Evolutionary conservation across 2,797 vertebrate species (phyloP), one percentile per base, ranked within the genome.

Genomic region (Acanthiza pusilla): DNA sequence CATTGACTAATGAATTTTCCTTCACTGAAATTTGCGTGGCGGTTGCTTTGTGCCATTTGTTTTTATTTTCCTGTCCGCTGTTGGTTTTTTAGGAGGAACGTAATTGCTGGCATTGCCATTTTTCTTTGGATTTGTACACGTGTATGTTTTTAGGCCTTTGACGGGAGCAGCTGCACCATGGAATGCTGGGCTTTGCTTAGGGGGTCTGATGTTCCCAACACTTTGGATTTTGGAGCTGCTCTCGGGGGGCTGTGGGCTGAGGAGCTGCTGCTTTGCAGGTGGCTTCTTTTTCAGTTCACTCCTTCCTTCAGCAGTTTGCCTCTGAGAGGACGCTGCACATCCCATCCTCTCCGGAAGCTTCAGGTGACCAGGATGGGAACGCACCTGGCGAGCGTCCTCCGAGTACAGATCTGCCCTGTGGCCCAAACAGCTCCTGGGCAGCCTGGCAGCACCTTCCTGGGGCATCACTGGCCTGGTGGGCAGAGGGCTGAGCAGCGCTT

Each of bases 41-140:
- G 29, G 71, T 66, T 94, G 97, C 81, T 97, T 97, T 0, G 34
- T 42, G 50, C 96, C 95, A 6, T 95, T 97, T 25, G 96, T 60
- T 92, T 94, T 97, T 55, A 94, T 86, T 65, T 98, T 98, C 66
- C 83, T 97, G 77, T 98, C 97, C 11, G 9, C 84, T 10, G 93
- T 4, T 62, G 96, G 26, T 12, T 93, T 71, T 36, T 96, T 90
- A 48, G 96, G 58, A 36, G 88, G 86, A 26, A 72, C 86, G 0
- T 60, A 91, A 94, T 16, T 91, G 61, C 48, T 84, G 6, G 55
- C 42, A 10, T 27, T 91, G 40, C 96, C 97, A 9, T 97, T 98
- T 88, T 97, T 97, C 96, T 97, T 97, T 70, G 96, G 93, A 21
- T 96, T 94, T 36, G 80, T 20, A 25, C 74, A 82, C 0, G 10